Evolutionary conservation across 2,888 invertebrate genomes (phyloP), one percentile per base, ranked within the genome.

Genomic region (Laspeyria flexula): DNA sequence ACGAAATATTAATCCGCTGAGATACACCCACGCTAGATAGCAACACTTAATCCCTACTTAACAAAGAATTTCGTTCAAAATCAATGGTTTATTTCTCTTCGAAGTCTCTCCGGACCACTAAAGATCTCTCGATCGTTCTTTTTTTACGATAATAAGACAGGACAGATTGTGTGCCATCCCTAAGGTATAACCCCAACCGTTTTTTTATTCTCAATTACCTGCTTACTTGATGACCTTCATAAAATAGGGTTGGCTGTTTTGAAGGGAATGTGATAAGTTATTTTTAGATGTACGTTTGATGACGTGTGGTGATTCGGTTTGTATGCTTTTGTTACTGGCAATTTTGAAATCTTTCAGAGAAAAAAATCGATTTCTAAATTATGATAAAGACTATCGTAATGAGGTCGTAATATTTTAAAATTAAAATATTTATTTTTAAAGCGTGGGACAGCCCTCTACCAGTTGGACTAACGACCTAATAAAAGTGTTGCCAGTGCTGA

Each of bases 191-290:
- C 60, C 51, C 52, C 29, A 47, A 46, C 49, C 54, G 50, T n/a
- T 68, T 71, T 71, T 71, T 68, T 58, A 60, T 68, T 56, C 42
- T 42, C 67, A 65, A 71, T 68, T 71, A 71, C 69, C 72, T 67
- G 72, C 43, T 52, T 53, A 56, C 49, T 58, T 64, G 55, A 64
- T 68, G 49, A 68, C 58, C 44, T 44, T 43, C 37, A 44, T 67
- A 48, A 68, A 60, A 68, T 54, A 64, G 59, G 65, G 71, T 45
- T 31, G 55, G 29, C 51, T 48, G 15, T 62, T 61, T 61, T 55
- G 12, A 58, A 55, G 31, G 18, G 16, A 15, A 55, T 39, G 39
- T 53, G 56, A 59, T 50, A 45, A 16, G 39, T 45, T 35, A 21
- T 31, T 39, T 38, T 37, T 23, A 18, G 13, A 0, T 9, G 4